These are phyloP conservation scores for Scleropages formosus DNA, from an alignment of 2,797 vertebrate genomes.

Conservation along the genomic window DNA sequence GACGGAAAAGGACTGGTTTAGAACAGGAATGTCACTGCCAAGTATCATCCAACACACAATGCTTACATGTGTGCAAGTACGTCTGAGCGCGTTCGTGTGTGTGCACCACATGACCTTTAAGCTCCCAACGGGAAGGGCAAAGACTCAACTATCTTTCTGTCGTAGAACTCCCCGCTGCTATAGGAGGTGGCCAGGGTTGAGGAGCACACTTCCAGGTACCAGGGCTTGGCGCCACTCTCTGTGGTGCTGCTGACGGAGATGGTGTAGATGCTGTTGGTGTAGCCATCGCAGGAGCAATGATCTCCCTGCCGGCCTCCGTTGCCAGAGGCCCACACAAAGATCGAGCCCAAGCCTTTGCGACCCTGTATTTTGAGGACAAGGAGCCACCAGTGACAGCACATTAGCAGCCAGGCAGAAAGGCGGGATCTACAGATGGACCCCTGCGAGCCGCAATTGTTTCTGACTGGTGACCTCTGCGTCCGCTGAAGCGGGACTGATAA, in stretches of 20 bases:
- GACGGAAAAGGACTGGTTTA: slow-evolving; percentile 33
- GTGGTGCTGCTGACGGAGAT: slow-evolving; percentile 82
- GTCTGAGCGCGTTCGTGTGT: not conserved
- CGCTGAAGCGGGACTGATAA: not conserved
- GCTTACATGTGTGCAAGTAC: slow-evolving; percentile 8
- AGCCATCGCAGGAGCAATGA: slow-evolving; percentile 87
- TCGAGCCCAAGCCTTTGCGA: slow-evolving; percentile 80
- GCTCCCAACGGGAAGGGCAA: slow-evolving; percentile 6
- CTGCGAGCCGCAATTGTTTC: not conserved
- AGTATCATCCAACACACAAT: slow-evolving; percentile 27
- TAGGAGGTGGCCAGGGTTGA: slow-evolving; percentile 85
- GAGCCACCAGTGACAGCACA: not conserved
- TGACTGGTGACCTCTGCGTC: slow-evolving; percentile 18
- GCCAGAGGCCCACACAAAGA: slow-evolving; percentile 87
- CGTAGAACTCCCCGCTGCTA: slow-evolving; percentile 76
- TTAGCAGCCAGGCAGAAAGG: slow-evolving; percentile 5
- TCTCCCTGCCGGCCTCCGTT: slow-evolving; percentile 80
- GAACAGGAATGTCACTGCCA: slow-evolving; percentile 33
- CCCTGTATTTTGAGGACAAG: slow-evolving; percentile 64
- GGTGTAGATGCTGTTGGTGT: slow-evolving; percentile 86
- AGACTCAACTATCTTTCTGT: slow-evolving; percentile 65
- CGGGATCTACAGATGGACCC: not conserved
- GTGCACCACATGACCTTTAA: not conserved
- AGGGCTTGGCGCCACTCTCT: slow-evolving; percentile 71
- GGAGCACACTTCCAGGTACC: slow-evolving; percentile 81